Percentiles rank a stretch among this genome's conserved stretches.
Conservation (phyloP, 37 sponge, comb jelly and placozoan genomes). For the Diacarnus erythraeanus region DNA sequence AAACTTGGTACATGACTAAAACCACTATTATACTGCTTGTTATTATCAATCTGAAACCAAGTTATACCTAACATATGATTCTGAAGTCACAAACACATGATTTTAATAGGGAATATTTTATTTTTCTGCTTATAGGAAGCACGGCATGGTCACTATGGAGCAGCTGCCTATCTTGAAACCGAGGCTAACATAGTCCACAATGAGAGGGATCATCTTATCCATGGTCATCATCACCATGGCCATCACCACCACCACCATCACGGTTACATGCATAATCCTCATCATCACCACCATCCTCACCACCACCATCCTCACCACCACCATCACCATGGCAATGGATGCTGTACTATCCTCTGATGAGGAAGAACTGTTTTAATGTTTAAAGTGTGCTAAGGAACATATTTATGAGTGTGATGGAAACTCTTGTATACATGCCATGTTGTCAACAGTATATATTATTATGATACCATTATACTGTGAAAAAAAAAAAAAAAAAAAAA, state of each 20-base stretch:
- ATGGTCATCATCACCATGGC: conserved; percentile 36
- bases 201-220: conserved; percentile 47
- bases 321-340: conserved; percentile 12
- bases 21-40: too few species aligned
- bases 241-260: conserved; percentile 37
- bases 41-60: too few species aligned
- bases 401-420: too few species aligned
- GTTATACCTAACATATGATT: too few species aligned
- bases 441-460: too few species aligned
- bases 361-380: neutral
- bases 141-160: conserved; percentile 61
- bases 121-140: conserved; percentile 34
- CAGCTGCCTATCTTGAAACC: conserved; percentile 33
- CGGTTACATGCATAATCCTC: conserved; percentile 11
- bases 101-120: too few species aligned
- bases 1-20: too few species aligned
- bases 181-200: conserved; percentile 49
- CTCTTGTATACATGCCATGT: too few species aligned
- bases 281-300: conserved; percentile 5
- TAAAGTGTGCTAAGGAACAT: too few species aligned
- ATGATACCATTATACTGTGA: too few species aligned
- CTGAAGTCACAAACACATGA: too few species aligned
- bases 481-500: too few species aligned
- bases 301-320: conserved; percentile 34
- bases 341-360: conserved; percentile 41